Base-by-base conservation (phyloP, 2,113 vertebrate species). In the Anas platyrhynchos region DNA sequence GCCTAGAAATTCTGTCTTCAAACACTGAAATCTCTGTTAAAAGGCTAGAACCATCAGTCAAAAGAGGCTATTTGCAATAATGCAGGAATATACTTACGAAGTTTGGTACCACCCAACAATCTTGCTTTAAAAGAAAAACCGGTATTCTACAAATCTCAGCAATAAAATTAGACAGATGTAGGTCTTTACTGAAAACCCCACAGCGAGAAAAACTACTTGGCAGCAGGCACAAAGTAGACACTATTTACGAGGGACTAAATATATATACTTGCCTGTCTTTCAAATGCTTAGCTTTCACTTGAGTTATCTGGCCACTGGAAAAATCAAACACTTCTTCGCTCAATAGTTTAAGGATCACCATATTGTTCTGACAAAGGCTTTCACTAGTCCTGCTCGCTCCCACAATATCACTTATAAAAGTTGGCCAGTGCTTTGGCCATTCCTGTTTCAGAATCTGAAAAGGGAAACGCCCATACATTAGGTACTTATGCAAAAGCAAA, bases 281-380 rank as follows among this genome's bases (percentile, higher is more conserved):
- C 84, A 99, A 98, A 96, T 99, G 99, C 93, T 99, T 99, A 80
- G 99, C 99, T 97, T 99, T 99, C 65, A 99, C 99, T 98, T 99
- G 99, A 59, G 99, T 99, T 97, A 99, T 99, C 97, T 99, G 99
- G 84, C 99, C 99, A 80, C 99, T 99, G 95, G 99, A 99, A 90
- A 99, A 99, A 97, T 99, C 99, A 97, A 99, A 99, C 54, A 99
- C 99, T 97, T 99, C 99, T 97, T 99, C 99, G 32, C 99, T 99
- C 78, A 99, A 96, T 82, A 99, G 98, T 95, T 99, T 99, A 31
- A 99, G 98, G 89, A 99, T 99, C 50, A 99, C 97, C 99, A 99
- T 99, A 94, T 99, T 99, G 98, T 99, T 99, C 97, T 99, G 99
- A 96, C 99, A 99, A 21, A 99, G 99, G 97, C 99, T 99, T 97